A percentile compares a stretch with the other conserved stretches of the same genome.
Evolutionary conservation across 2,888 invertebrate species (phyloP).

Genomic region (Apamea monoglypha): DNA sequence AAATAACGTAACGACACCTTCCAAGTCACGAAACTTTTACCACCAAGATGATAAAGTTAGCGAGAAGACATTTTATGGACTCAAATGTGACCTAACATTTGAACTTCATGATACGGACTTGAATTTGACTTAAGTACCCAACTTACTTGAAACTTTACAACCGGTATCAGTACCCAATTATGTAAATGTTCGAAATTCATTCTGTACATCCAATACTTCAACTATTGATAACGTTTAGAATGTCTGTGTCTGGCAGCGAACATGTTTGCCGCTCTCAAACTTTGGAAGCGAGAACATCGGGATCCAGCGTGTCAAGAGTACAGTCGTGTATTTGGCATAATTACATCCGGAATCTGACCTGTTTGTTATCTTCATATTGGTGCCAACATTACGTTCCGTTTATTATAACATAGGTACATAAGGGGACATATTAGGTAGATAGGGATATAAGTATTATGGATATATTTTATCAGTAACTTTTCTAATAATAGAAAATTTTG

Average conservation of each 20-base stretch:
- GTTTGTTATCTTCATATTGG: neutral
- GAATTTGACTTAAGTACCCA: neutral
- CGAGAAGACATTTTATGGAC: neutral
- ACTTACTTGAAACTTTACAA: neutral
- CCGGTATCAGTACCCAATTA: neutral
- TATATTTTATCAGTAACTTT: neutral
- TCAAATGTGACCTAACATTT: slow-evolving; percentile 4
- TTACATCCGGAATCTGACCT: neutral
- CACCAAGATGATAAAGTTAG: neutral
- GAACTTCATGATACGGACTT: neutral
- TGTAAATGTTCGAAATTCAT: neutral
- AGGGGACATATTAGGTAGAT: neutral
- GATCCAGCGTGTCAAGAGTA: slow-evolving; percentile 24
- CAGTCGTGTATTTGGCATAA: slow-evolving; percentile 9
- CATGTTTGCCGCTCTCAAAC: slow-evolving; percentile 34
- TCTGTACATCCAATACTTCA: slow-evolving; percentile 3
- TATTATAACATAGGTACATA: neutral
- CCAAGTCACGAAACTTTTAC: neutral
- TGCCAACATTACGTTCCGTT: neutral
- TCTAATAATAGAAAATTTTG: no score
- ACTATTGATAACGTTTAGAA: slow-evolving; percentile 19
- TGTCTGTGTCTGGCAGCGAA: slow-evolving; percentile 7
- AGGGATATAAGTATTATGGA: no score
- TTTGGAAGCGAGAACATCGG: slow-evolving; percentile 22
- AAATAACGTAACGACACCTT: neutral